phyloP scores from a whole-genome alignment of 2,113 vertebrate species.

The Saguinus imperator region DNA sequence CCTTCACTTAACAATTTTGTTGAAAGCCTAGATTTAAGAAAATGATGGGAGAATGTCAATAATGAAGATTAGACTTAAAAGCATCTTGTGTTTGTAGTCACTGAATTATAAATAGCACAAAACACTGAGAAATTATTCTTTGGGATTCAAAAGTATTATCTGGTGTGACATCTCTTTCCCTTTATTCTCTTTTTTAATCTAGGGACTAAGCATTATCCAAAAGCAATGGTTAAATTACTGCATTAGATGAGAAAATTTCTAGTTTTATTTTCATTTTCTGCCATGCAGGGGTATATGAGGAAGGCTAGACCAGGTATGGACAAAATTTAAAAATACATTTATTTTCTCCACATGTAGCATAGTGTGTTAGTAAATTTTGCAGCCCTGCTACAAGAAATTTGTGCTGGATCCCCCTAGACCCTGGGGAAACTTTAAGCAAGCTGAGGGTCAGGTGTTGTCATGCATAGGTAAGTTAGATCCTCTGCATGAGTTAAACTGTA shows the following conservation, averaged over 20 bases:
- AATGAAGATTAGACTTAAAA: neutral
- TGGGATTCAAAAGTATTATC: neutral
- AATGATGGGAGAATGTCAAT: neutral
- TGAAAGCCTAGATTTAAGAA: neutral
- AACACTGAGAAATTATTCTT: neutral
- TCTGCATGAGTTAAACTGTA: neutral
- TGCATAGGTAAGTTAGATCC: neutral
- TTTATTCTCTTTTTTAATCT: neutral
- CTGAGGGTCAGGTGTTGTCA: neutral
- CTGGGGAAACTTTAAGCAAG: neutral
- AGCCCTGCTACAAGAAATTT: neutral
- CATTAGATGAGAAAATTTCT: neutral
- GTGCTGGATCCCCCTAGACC: neutral
- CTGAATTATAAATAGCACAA: neutral
- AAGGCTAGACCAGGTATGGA: neutral
- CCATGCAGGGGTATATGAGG: neutral
- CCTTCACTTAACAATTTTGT: neutral
- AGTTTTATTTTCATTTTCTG: slow-evolving; percentile 30
- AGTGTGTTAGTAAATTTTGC: neutral
- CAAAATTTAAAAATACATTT: neutral
- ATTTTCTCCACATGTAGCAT: neutral
- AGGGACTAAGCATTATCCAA: neutral
- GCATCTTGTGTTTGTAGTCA: neutral
- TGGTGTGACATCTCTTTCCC: neutral
- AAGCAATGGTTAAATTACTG: neutral